Conservation (phyloP, 2,113 vertebrate genomes). For the Oncorhynchus clarkii region DNA sequence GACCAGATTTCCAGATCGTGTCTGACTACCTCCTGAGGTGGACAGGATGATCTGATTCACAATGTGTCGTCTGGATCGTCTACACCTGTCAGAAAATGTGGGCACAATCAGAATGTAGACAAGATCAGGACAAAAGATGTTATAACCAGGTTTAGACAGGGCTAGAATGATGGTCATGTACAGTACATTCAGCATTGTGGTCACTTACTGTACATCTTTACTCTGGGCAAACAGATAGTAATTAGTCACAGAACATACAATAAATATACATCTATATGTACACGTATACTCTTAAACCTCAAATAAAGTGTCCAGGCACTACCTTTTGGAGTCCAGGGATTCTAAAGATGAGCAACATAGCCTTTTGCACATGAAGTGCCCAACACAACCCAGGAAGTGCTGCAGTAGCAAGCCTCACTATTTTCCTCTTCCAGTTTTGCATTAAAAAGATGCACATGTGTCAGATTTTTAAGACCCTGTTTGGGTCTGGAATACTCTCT, state of each 20-base stretch:
- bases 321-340: conserved; percentile 50
- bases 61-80: no score
- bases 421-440: conserved; percentile 23
- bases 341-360: not conserved
- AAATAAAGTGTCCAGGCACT: conserved; percentile 72
- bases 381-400: conserved; percentile 35
- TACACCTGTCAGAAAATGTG: no score
- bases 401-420: not conserved
- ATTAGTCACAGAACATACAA: conserved; percentile 76
- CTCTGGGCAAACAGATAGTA: conserved; percentile 70
- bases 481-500: conserved; percentile 23
- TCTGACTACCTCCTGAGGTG: no score
- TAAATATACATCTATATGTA: conserved; percentile 77
- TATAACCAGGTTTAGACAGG: no score
- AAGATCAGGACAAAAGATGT: no score
- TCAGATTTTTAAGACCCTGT: conserved; percentile 4
- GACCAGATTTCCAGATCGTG: no score
- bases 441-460: conserved; percentile 37
- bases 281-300: conserved; percentile 59
- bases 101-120: no score
- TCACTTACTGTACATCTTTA: conserved; percentile 66
- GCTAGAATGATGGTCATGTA: conserved; percentile 64
- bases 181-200: conserved; percentile 72
- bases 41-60: no score
- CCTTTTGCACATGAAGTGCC: not conserved